Base-by-base conservation (phyloP, 1,140 invertebrate genomes). In the Rhagoletis pomonella region DNA sequence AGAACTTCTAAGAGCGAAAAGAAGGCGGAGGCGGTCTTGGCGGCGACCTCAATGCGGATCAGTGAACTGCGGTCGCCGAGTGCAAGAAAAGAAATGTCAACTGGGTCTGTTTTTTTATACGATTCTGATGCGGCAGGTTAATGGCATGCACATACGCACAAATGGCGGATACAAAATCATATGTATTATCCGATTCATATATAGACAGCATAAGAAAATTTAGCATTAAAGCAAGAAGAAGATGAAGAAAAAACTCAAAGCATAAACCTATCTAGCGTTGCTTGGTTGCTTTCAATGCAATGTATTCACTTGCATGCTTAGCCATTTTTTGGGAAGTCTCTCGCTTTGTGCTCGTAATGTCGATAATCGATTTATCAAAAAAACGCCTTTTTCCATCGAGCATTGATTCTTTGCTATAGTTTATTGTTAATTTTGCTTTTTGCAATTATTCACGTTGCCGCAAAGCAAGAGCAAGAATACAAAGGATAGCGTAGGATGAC, bases 281-380 rank as follows among this genome's bases (percentile, higher is more conserved):
- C 50, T n/a, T 19, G 19, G 0, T 17, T 50, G n/a, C 47, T 47
- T 17, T 69, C 65, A 44, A 12, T 69, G 39, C 42, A 4, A 0
- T 4, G 10, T 9, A 39, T 3, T 90, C 89, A 88, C 58, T 73
- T 77, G 85, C 89, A 44, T 73, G 88, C 50, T 81, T 81, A 60
- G 86, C 90, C 91, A 89, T 86, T 65, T 50, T 44, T 86, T 59
- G 7, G 39, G 19, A 44, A 17, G 29, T 29, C 0, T 29, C 9
- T n/a, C 50, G 2, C 58, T 60, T 65, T 86, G 58, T 60, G 17
- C 42, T 4, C 29, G 17, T 86, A 86, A 64, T 86, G 86, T 90
- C 91, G 90, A 91, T 91, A 91, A 91, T 92, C 91, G 91, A 91
- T 92, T 91, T 91, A 92, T 92, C 89, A 92, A 91, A 90, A 88